Conservation (phyloP, 1,140 invertebrate genomes). For the Aphidius gifuensis region DNA sequence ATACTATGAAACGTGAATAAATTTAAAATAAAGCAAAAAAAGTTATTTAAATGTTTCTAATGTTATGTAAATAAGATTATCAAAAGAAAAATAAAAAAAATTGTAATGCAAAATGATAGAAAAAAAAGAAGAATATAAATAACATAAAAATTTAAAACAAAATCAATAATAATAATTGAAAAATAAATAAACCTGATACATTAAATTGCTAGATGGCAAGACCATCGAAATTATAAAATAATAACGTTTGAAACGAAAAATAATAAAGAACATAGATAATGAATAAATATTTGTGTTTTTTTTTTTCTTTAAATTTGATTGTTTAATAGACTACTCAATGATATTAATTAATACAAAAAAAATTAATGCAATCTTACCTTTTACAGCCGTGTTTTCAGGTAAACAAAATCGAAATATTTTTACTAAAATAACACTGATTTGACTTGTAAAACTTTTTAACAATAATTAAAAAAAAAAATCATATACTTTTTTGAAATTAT, state of each 20-base stretch:
- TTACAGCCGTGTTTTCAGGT: no score
- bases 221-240: neutral
- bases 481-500: no score
- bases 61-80: slow-evolving; percentile 43
- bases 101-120: slow-evolving; percentile 1
- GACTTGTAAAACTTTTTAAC: no score
- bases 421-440: no score
- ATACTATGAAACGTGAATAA: no score
- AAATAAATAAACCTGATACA: slow-evolving; percentile 26
- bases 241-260: slow-evolving; percentile 27
- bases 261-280: slow-evolving; percentile 9
- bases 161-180: slow-evolving; percentile 31
- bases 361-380: no score
- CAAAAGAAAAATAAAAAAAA: slow-evolving; percentile 17
- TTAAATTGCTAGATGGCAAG: slow-evolving; percentile 15
- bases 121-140: slow-evolving; percentile 6
- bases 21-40: slow-evolving; percentile 29
- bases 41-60: slow-evolving; percentile 45
- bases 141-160: neutral
- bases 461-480: no score
- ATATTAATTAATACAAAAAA: no score
- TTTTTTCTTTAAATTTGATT: no score
- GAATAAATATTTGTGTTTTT: no score
- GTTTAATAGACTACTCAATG: no score
- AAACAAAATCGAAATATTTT: no score